These are phyloP conservation scores for Centropus unirufus DNA, from an alignment of 2,113 vertebrate genomes.

Conservation along the genomic window DNA sequence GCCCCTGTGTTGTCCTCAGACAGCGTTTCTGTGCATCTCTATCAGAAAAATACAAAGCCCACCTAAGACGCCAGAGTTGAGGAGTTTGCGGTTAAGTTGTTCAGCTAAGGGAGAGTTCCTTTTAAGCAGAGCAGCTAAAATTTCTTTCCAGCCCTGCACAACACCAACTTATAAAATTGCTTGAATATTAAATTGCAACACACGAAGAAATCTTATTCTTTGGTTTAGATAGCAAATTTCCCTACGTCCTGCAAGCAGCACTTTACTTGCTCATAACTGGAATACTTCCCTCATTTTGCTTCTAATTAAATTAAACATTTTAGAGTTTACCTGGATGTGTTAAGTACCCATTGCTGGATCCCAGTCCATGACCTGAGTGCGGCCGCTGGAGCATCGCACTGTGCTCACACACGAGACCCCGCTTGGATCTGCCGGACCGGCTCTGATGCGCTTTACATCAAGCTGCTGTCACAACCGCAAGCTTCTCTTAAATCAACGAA, in stretches of 20 bases:
- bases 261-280: background rate
- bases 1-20: background rate
- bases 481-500: rapidly evolving
- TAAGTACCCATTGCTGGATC: background rate
- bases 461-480: background rate
- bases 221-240: background rate
- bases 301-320: background rate
- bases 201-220: background rate
- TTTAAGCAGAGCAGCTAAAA: background rate
- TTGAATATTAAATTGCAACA: background rate
- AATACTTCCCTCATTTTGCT: background rate
- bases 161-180: background rate
- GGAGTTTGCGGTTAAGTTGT: rapidly evolving
- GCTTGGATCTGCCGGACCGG: background rate
- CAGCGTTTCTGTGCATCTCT: rapidly evolving
- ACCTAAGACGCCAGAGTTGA: rapidly evolving
- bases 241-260: background rate
- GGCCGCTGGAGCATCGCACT: rapidly evolving
- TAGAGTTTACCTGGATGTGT: background rate
- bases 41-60: background rate
- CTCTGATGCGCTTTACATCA: too few relatives aligned
- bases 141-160: background rate
- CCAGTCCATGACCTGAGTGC: background rate
- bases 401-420: rapidly evolving
- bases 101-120: background rate